Evolutionary conservation across 2,888 invertebrate genomes (phyloP).

Genomic region (Cheilosia pagana): DNA sequence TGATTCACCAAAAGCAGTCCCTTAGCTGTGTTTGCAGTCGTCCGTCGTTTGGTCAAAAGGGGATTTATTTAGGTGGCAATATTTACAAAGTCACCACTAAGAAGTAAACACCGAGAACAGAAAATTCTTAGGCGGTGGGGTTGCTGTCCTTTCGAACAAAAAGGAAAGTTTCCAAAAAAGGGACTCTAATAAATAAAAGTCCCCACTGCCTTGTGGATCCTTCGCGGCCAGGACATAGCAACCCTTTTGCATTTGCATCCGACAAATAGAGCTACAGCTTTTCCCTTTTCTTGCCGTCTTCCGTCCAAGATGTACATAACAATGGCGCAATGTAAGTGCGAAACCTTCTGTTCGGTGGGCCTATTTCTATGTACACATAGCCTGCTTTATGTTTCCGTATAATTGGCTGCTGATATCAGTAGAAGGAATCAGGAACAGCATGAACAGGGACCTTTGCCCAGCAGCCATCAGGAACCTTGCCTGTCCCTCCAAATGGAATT

Average conservation of each 20-base stretch:
- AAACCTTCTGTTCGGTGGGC: constrained; percentile 23
- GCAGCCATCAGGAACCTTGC: neutral
- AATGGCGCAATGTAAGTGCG: constrained; percentile 38
- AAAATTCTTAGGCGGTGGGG: constrained; percentile 22
- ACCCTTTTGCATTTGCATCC: neutral
- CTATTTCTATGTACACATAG: constrained; percentile 8
- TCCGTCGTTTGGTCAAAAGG: neutral
- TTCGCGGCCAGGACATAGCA: neutral
- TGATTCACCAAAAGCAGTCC: neutral
- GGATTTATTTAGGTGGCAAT: constrained; percentile 20
- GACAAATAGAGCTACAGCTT: neutral
- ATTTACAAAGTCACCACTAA: constrained; percentile 37
- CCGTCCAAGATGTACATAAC: constrained; percentile 8
- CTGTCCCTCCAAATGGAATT: constrained; percentile 12
- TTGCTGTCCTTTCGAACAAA: neutral
- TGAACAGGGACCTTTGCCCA: neutral
- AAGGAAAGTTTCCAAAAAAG: constrained; percentile 1
- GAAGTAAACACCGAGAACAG: constrained; percentile 36
- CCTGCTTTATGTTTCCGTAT: constrained; percentile 50
- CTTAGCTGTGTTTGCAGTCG: neutral
- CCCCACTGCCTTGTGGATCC: neutral
- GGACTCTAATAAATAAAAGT: constrained; percentile 20
- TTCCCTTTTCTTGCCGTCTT: neutral
- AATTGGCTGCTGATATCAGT: constrained; percentile 60
- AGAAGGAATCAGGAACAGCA: constrained; percentile 21